Percentiles rank a stretch among this genome's conserved stretches.
phyloP scores from a whole-genome alignment of 2,888 invertebrate species.

The Eudemis profundana region DNA sequence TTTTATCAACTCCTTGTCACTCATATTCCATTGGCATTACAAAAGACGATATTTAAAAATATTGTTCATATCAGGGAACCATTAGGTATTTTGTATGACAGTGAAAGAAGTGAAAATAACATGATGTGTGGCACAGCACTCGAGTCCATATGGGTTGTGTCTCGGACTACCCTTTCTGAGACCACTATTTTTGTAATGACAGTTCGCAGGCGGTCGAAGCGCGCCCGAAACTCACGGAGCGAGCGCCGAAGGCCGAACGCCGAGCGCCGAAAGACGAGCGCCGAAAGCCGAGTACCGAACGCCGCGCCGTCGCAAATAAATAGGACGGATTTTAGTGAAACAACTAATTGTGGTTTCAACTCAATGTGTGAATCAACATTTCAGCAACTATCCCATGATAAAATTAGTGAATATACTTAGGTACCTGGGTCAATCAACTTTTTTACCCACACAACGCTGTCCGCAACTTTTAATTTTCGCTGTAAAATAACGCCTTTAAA shows the following conservation, averaged over 20 bases:
- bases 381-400: no score
- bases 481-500: no score
- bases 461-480: no score
- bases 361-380: neutral
- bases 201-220: constrained; percentile 70
- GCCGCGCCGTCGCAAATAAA: neutral
- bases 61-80: constrained; percentile 25
- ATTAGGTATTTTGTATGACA: constrained; percentile 39
- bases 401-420: no score
- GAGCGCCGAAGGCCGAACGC: constrained; percentile 16
- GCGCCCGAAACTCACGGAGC: constrained; percentile 15
- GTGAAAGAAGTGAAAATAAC: constrained; percentile 46
- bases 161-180: constrained; percentile 81
- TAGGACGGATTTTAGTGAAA: constrained; percentile 5
- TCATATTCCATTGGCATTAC: neutral
- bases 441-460: no score
- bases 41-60: constrained; percentile 15
- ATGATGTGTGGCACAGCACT: constrained; percentile 45
- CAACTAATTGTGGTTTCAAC: constrained; percentile 11
- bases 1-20: no score
- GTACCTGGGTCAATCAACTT: no score
- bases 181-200: constrained; percentile 84
- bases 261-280: constrained; percentile 7
- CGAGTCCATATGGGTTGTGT: constrained; percentile 78
- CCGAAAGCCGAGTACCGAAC: constrained; percentile 6